Conservation (phyloP, 2,797 vertebrate genomes). For the Emys orbicularis region DNA sequence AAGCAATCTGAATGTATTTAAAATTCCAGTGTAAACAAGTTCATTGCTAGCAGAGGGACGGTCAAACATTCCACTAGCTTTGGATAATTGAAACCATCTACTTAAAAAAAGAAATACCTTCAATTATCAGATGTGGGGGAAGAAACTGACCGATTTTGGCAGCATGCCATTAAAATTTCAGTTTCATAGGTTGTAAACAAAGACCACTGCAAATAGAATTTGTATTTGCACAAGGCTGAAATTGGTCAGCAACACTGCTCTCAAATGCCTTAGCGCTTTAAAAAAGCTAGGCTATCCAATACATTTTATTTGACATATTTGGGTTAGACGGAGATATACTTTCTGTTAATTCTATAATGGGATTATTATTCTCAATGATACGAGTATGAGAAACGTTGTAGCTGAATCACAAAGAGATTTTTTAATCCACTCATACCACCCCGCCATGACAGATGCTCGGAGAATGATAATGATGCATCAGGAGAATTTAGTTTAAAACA, state of each 20-base stretch:
- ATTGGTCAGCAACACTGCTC: not conserved
- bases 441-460: not conserved
- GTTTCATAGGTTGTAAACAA: not conserved
- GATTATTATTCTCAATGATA: not conserved
- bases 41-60: slow-evolving; percentile 80
- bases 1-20: slow-evolving; percentile 81
- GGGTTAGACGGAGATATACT: not conserved
- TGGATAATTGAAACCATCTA: slow-evolving; percentile 82
- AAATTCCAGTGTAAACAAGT: slow-evolving; percentile 83
- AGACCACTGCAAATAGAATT: slow-evolving; percentile 7
- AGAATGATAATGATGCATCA: slow-evolving; percentile 11
- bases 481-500: slow-evolving; percentile 58
- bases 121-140: slow-evolving; percentile 70
- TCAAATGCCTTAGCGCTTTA: not conserved
- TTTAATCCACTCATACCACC: not conserved
- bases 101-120: slow-evolving; percentile 72
- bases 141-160: slow-evolving; percentile 70
- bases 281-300: slow-evolving; percentile 15
- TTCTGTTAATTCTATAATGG: slow-evolving; percentile 21
- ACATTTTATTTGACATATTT: slow-evolving; percentile 25
- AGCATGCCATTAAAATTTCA: slow-evolving; percentile 46
- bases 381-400: not conserved
- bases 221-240: slow-evolving; percentile 13
- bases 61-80: slow-evolving; percentile 82
- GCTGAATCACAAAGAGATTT: not conserved